Evolutionary conservation across 2,888 invertebrate genomes (phyloP).

Genomic region (Anodontia alba): DNA sequence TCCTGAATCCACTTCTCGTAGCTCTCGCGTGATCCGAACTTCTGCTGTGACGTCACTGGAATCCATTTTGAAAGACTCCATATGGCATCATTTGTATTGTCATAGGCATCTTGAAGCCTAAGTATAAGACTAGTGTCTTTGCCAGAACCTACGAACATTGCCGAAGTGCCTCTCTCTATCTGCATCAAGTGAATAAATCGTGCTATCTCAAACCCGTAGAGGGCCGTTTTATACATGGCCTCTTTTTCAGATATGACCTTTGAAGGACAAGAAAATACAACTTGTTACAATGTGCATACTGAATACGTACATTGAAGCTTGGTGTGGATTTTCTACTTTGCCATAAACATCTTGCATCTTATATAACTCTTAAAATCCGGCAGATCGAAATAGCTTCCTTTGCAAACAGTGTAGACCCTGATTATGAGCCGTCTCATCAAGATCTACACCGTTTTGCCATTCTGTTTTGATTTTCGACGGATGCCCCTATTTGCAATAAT

Average conservation of each 20-base stretch:
- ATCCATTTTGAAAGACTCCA: conserved; percentile 14
- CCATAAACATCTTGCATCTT: no score
- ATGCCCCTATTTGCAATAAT: no score
- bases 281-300: no score
- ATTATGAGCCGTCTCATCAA: no score
- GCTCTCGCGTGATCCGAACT: background rate
- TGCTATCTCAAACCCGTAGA: conserved; percentile 61
- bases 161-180: conserved; percentile 68
- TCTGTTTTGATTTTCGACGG: no score
- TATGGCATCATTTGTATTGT: conserved; percentile 4
- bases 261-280: no score
- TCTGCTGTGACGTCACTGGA: background rate
- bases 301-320: no score
- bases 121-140: conserved; percentile 24
- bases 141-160: conserved; percentile 60
- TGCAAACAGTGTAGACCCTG: no score
- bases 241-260: background rate
- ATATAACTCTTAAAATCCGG: no score
- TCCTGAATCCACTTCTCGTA: conserved; percentile 17
- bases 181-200: conserved; percentile 64
- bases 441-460: no score
- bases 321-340: no score
- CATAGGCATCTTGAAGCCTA: background rate
- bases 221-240: background rate
- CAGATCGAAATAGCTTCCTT: no score